These are phyloP conservation scores for Xenentodon cancila DNA, from an alignment of 2,797 vertebrate species.

Conservation along the genomic window DNA sequence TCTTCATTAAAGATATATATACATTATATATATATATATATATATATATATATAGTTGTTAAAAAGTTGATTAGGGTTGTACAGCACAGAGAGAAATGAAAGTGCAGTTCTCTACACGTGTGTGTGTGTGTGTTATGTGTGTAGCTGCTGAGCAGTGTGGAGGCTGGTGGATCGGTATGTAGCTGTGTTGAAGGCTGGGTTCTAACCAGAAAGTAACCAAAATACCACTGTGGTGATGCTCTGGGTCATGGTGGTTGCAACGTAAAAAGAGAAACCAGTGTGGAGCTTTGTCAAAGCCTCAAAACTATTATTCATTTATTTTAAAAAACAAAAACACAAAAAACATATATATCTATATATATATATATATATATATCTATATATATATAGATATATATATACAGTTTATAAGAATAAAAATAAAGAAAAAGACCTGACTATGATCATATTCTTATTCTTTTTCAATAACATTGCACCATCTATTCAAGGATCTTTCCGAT, in stretches of 20 bases:
- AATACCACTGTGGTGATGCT: conserved; percentile 87
- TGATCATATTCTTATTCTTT: too few species aligned
- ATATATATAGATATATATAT: too few species aligned
- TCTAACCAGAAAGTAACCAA: conserved; percentile 85
- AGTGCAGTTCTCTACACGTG: too few species aligned
- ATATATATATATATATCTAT: too few species aligned
- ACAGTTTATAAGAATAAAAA: too few species aligned
- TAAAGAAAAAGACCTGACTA: too few species aligned
- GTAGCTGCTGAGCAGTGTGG: not conserved
- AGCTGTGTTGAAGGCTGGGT: conserved; percentile 34
- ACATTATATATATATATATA: not conserved
- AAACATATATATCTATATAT: too few species aligned
- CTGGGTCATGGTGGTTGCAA: conserved; percentile 85
- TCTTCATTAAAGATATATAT: not conserved
- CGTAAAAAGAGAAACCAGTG: conserved; percentile 75
- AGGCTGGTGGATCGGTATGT: conserved; percentile 24
- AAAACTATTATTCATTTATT: conserved; percentile 20
- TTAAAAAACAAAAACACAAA: too few species aligned
- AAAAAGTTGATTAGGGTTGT: not conserved
- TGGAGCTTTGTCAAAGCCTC: conserved; percentile 34
- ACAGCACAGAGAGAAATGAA: not conserved
- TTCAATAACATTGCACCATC: too few species aligned
- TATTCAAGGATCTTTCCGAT: too few species aligned
- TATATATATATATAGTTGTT: not conserved
- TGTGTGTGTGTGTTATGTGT: not conserved